These are phyloP conservation scores for Aplocera efformata DNA, from an alignment of 2,888 invertebrate genomes.

Conservation along the genomic window DNA sequence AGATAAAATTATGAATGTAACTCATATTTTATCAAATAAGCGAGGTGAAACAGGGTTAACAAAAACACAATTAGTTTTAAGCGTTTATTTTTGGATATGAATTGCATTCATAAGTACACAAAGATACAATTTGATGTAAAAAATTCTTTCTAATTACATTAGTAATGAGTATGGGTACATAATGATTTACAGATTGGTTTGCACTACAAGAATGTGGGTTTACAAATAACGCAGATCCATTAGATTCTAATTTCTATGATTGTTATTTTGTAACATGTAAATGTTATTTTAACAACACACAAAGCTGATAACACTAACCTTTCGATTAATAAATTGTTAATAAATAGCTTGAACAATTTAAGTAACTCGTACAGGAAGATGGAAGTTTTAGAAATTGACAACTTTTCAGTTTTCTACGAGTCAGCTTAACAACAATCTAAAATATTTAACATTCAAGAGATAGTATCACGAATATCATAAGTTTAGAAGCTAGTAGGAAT, in stretches of 20 bases:
- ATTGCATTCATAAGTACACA: constrained; percentile 64
- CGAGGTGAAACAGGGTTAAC: constrained; percentile 32
- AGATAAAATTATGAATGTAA: constrained; percentile 68
- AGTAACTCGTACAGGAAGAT: too few relatives aligned
- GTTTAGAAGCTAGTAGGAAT: constrained; percentile 43
- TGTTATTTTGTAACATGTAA: background rate
- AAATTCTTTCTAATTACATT: constrained; percentile 14
- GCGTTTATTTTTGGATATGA: constrained; percentile 73
- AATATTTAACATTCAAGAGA: constrained; percentile 11
- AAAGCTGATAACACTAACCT: constrained; percentile 10
- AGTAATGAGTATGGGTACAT: background rate
- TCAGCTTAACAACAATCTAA: constrained; percentile 9
- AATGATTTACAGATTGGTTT: constrained; percentile 1
- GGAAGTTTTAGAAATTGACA: too few relatives aligned
- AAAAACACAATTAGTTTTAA: constrained; percentile 61
- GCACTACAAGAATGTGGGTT: background rate
- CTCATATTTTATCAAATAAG: constrained; percentile 61
- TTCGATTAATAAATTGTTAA: constrained; percentile 1
- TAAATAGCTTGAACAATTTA: too few relatives aligned
- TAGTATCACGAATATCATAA: constrained; percentile 35
- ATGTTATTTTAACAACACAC: constrained; percentile 2
- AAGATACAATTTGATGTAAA: constrained; percentile 16
- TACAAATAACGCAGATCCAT: constrained; percentile 1
- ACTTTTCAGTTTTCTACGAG: constrained; percentile 1
- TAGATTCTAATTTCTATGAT: background rate